These are phyloP conservation scores for Phorcus lineatus DNA, from an alignment of 2,888 invertebrate species.

Conservation along the genomic window DNA sequence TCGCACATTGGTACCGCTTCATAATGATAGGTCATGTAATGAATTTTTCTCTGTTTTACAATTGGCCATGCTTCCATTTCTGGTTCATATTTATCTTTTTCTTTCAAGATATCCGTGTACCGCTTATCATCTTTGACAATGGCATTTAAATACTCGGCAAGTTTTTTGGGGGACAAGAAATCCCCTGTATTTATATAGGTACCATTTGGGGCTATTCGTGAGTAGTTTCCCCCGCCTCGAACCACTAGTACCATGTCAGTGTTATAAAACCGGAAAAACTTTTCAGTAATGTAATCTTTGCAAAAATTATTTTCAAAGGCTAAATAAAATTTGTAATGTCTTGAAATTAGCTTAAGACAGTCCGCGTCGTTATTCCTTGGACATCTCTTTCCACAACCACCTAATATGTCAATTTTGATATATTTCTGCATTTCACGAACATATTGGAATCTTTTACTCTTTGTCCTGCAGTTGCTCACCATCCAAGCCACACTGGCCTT, in stretches of 20 bases:
- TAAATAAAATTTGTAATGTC: constrained; percentile 8
- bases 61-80: constrained; percentile 28
- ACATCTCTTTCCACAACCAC: background rate
- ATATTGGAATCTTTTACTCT: background rate
- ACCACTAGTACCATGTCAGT: background rate
- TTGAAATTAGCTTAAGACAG: background rate
- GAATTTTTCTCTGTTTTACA: background rate
- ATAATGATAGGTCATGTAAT: constrained; percentile 33
- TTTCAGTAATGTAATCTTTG: constrained; percentile 12
- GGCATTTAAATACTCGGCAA: constrained; percentile 32
- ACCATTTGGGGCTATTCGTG: background rate
- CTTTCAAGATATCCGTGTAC: constrained; percentile 28
- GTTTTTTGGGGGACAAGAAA: constrained; percentile 21
- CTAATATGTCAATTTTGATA: background rate
- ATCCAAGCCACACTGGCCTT: background rate
- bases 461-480: background rate
- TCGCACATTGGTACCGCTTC: constrained; percentile 35
- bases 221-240: background rate
- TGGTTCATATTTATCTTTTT: constrained; percentile 30
- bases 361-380: background rate
- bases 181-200: constrained; percentile 33
- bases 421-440: background rate
- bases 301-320: constrained; percentile 18
- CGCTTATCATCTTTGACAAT: constrained; percentile 20
- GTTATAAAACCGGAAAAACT: background rate